A percentile compares a stretch with the other conserved stretches of the same genome.
Conservation (phyloP, 2,113 vertebrate genomes). For the Diglossa brunneiventris region DNA sequence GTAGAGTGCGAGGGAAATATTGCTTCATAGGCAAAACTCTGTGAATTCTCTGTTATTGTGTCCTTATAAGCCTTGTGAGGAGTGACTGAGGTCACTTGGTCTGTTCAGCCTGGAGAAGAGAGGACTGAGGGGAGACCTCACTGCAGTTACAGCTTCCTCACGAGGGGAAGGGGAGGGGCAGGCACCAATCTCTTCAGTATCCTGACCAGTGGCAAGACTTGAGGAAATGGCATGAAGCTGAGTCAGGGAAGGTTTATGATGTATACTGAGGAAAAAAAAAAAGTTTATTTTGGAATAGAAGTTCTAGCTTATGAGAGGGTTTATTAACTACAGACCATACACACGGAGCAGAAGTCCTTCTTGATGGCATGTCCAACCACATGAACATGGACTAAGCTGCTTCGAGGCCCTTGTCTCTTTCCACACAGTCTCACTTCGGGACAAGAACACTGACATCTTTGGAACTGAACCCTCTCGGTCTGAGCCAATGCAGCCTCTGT, state of each 20-base stretch:
- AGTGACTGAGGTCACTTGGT: neutral
- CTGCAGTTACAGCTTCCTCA: rapidly evolving
- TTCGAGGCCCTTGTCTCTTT: too few relatives aligned
- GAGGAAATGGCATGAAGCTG: neutral
- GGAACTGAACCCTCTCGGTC: too few relatives aligned
- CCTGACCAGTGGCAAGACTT: neutral
- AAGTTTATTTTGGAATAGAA: too few relatives aligned
- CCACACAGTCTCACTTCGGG: too few relatives aligned
- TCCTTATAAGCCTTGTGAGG: neutral
- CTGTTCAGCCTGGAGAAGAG: neutral
- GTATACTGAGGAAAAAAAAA: neutral
- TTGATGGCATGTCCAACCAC: too few relatives aligned
- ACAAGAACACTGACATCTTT: too few relatives aligned
- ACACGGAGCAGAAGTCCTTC: too few relatives aligned
- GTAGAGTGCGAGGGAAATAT: neutral
- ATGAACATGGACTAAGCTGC: too few relatives aligned
- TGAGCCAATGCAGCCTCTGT: too few relatives aligned
- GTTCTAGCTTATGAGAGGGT: too few relatives aligned
- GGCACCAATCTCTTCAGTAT: neutral
- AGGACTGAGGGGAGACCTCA: neutral
- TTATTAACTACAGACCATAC: too few relatives aligned
- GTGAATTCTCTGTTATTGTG: neutral
- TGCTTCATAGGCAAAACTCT: neutral
- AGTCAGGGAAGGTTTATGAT: neutral
- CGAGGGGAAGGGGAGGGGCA: too few relatives aligned